These are phyloP conservation scores for Bos javanicus DNA, from an alignment of 2,113 vertebrate genomes.

Conservation along the genomic window DNA sequence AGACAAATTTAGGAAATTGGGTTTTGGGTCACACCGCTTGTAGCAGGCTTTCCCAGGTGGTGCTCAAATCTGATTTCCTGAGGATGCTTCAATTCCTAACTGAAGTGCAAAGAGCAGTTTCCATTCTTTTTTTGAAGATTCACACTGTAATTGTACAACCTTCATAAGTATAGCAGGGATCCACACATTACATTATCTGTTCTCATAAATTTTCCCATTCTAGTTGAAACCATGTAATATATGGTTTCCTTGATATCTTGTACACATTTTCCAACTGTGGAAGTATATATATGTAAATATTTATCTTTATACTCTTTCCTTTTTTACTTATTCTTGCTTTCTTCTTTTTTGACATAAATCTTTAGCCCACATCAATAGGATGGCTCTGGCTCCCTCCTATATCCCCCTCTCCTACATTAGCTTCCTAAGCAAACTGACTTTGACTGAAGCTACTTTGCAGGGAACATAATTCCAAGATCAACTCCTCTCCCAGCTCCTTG, in stretches of 20 bases:
- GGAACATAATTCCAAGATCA: background rate
- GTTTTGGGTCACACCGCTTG: background rate
- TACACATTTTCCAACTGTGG: background rate
- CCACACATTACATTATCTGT: background rate
- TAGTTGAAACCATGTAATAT: background rate
- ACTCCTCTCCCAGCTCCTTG: background rate
- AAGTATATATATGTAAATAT: background rate
- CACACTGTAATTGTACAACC: background rate
- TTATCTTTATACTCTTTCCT: background rate
- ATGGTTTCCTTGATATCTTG: background rate
- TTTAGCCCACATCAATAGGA: background rate
- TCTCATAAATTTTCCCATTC: background rate
- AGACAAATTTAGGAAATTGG: background rate
- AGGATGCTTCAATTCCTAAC: background rate
- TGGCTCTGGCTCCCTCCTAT: background rate
- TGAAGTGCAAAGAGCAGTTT: background rate
- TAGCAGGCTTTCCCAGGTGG: background rate
- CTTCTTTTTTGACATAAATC: background rate
- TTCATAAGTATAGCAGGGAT: background rate
- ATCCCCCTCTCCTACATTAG: background rate
- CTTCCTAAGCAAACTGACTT: background rate
- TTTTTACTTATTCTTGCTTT: background rate
- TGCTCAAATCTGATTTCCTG: background rate
- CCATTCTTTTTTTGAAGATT: background rate
- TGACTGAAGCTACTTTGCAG: background rate